These are phyloP conservation scores for Myiozetetes cayanensis DNA, from an alignment of 2,113 vertebrate species.

Conservation along the genomic window DNA sequence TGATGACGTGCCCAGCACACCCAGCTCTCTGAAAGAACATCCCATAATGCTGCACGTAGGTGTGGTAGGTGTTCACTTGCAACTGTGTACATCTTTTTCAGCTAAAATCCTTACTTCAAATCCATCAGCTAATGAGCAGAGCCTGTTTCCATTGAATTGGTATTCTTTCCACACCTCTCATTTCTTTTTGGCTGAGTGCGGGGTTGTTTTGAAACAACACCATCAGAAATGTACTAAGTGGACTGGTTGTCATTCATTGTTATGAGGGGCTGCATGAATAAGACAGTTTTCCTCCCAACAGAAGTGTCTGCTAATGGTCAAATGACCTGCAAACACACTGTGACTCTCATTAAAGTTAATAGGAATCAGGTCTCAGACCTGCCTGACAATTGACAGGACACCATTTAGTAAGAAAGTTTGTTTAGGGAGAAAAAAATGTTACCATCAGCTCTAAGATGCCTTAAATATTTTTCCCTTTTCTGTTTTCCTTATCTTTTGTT, in stretches of 20 bases:
- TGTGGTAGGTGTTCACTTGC: background rate
- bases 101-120: background rate
- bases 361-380: background rate
- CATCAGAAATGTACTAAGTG: background rate
- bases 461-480: background rate
- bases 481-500: background rate
- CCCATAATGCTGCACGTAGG: background rate
- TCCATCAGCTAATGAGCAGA: background rate
- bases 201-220: background rate
- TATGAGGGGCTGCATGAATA: background rate
- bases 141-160: background rate
- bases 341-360: constrained; percentile 17
- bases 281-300: background rate
- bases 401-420: background rate
- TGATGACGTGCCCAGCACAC: background rate
- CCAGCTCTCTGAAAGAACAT: background rate
- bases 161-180: background rate
- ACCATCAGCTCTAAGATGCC: background rate
- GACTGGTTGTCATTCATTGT: background rate
- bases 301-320: background rate
- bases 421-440: background rate
- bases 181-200: background rate
- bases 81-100: background rate
- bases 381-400: background rate
- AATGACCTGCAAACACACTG: background rate